These are phyloP conservation scores for Scaptodrosophila latifasciaeformis DNA, from an alignment of 2,888 invertebrate genomes.

Conservation along the genomic window DNA sequence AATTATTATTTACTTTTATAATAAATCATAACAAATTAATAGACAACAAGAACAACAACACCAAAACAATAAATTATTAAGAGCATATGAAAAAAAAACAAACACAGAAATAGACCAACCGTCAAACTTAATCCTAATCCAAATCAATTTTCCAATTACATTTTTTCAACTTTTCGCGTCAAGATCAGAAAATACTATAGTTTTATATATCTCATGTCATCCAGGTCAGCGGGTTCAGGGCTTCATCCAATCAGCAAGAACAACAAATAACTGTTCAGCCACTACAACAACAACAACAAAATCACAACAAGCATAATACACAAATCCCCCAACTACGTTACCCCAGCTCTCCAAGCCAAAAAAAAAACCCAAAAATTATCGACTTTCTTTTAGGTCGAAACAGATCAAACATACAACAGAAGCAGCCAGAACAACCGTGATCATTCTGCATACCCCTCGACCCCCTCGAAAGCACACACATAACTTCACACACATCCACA, in stretches of 20 bases:
- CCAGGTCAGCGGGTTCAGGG: no score
- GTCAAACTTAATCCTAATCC: no score
- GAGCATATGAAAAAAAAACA: not conserved
- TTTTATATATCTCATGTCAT: no score
- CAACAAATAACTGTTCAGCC: conserved; percentile 22
- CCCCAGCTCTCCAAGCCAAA: conserved; percentile 13
- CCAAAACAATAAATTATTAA: not conserved
- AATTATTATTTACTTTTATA: conserved; percentile 10
- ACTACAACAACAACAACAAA: conserved; percentile 30
- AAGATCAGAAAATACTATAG: conserved; percentile 16
- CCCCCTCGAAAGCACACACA: no score
- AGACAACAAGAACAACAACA: not conserved
- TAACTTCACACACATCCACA: conserved; percentile 21
- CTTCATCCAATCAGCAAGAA: conserved; percentile 12
- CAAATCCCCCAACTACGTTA: conserved; percentile 22
- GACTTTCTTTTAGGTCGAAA: not conserved
- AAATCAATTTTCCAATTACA: no score
- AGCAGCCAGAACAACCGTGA: conserved; percentile 10
- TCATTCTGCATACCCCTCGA: conserved; percentile 19
- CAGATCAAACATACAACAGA: no score
- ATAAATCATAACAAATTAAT: not conserved
- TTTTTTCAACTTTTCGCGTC: no score
- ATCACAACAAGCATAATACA: conserved; percentile 67
- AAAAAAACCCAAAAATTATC: conserved; percentile 17
- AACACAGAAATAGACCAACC: no score